Conservation (phyloP, 2,113 vertebrate genomes). For the Todiramphus saurophagus region DNA sequence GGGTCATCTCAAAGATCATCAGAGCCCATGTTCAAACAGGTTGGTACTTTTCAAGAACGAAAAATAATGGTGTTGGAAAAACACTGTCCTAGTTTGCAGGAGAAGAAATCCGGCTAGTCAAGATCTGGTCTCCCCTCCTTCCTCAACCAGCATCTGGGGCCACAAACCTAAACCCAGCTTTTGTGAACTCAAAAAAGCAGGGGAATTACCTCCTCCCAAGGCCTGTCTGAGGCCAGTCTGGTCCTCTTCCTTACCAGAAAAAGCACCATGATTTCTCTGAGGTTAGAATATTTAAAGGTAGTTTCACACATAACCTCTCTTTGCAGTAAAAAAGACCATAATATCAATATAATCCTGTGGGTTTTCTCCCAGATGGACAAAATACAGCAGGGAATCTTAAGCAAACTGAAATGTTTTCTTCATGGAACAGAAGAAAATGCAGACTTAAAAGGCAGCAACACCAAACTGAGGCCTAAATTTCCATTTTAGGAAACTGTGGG, state of each 20-base stretch:
- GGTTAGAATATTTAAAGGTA: not conserved
- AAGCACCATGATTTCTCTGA: not conserved
- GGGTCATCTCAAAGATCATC: not conserved
- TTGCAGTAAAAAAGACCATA: not conserved
- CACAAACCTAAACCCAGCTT: not conserved
- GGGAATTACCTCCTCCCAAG: not conserved
- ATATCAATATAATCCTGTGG: not conserved
- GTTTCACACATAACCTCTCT: not conserved
- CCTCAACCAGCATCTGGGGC: not conserved
- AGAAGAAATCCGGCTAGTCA: not conserved
- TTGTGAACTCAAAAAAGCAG: not conserved
- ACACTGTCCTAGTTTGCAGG: not conserved
- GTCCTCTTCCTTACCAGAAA: not conserved
- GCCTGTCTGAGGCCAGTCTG: not conserved
- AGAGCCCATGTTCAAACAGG: not conserved
- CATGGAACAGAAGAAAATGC: not conserved
- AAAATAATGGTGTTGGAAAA: not conserved
- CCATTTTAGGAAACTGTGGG: slow-evolving; percentile 47
- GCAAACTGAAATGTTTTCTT: not conserved
- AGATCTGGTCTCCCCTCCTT: not conserved
- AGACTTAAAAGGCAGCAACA: slow-evolving; percentile 8
- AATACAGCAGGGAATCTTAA: not conserved
- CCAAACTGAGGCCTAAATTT: not conserved
- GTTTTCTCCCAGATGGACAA: slow-evolving; percentile 17
- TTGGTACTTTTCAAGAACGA: not conserved